phyloP scores from a whole-genome alignment of 2,888 invertebrate species.

The Myopa tessellatipennis region DNA sequence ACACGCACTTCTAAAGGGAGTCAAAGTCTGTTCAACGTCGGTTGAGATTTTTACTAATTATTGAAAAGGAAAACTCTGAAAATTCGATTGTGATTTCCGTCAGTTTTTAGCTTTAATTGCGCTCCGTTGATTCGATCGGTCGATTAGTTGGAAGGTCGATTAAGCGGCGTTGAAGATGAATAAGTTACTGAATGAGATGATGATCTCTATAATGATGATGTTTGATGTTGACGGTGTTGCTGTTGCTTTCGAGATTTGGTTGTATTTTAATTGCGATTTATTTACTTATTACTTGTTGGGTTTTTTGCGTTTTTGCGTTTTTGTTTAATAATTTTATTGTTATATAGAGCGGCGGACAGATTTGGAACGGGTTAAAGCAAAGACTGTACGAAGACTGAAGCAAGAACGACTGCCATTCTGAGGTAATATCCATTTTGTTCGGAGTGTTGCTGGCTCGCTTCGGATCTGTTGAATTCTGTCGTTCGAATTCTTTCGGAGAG shows the following conservation, averaged over 20 bases:
- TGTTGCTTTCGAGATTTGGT: constrained; percentile 34
- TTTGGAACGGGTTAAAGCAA: constrained; percentile 70
- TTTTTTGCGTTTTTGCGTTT: constrained; percentile 48
- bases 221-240: constrained; percentile 18
- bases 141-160: constrained; percentile 9
- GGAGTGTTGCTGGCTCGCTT: constrained; percentile 53
- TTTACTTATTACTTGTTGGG: constrained; percentile 48
- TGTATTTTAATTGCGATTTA: constrained; percentile 40
- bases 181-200: not conserved
- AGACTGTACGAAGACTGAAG: constrained; percentile 70
- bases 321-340: constrained; percentile 46
- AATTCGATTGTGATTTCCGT: too few relatives aligned
- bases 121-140: too few relatives aligned
- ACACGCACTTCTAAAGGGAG: not conserved
- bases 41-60: too few relatives aligned
- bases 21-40: too few relatives aligned
- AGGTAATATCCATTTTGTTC: constrained; percentile 69
- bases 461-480: constrained; percentile 51
- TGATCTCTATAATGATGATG: constrained; percentile 29
- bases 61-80: too few relatives aligned
- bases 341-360: constrained; percentile 68
- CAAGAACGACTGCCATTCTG: constrained; percentile 69
- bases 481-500: constrained; percentile 29
- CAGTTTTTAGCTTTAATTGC: too few relatives aligned
- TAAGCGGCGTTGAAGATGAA: not conserved